Conservation (phyloP, 2,888 invertebrate genomes). For the Leucoma salicis region DNA sequence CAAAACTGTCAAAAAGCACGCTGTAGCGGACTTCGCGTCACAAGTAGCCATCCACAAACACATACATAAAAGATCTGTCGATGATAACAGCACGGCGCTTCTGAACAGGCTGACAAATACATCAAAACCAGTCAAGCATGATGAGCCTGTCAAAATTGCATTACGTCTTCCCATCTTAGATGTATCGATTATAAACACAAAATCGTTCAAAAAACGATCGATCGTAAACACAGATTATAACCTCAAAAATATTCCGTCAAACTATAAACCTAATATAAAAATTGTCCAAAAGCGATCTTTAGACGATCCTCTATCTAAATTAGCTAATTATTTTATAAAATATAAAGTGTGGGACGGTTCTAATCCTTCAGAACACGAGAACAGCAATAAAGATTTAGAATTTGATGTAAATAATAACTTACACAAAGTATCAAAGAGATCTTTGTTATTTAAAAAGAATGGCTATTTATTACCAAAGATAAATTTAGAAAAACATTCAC, state of each 20-base stretch:
- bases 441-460: constrained; percentile 24
- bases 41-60: constrained; percentile 14
- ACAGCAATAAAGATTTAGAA: constrained; percentile 13
- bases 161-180: constrained; percentile 10
- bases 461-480: constrained; percentile 33
- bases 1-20: constrained; percentile 21
- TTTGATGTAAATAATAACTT: constrained; percentile 47
- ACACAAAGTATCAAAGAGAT: constrained; percentile 32
- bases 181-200: constrained; percentile 23
- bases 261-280: constrained; percentile 19
- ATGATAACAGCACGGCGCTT: constrained; percentile 6
- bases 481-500: constrained; percentile 28
- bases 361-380: constrained; percentile 29
- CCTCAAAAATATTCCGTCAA: constrained; percentile 1
- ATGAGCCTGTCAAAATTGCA: not conserved
- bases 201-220: constrained; percentile 29
- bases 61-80: constrained; percentile 17
- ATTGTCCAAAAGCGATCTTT: constrained; percentile 46
- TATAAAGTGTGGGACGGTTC: constrained; percentile 58
- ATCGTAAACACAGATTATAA: constrained; percentile 6
- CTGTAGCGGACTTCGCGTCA: constrained; percentile 4
- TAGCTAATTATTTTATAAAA: constrained; percentile 60
- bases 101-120: constrained; percentile 1
- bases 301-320: constrained; percentile 39
- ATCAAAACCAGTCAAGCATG: not conserved